These are phyloP conservation scores for Saccopteryx leptura DNA, from an alignment of 2,113 vertebrate species.

Conservation along the genomic window DNA sequence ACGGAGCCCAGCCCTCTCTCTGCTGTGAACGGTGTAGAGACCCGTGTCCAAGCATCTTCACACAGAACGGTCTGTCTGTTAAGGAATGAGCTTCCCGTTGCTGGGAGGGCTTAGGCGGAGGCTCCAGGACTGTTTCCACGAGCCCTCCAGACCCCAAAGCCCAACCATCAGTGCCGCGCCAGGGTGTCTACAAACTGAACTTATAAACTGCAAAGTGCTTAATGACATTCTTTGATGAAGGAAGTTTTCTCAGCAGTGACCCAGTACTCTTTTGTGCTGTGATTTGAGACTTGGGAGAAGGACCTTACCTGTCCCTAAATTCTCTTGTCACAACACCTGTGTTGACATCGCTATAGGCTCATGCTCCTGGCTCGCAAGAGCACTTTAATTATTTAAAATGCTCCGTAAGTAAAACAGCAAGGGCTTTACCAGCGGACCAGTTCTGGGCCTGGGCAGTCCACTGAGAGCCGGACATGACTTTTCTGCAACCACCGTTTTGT, in stretches of 20 bases:
- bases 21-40: not conserved
- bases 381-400: accelerated
- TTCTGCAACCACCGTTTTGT: not conserved
- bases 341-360: accelerated
- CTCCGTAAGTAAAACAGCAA: not conserved
- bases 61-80: not conserved
- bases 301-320: not conserved
- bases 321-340: not conserved
- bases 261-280: not conserved
- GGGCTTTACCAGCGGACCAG: too few species aligned
- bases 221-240: not conserved
- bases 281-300: not conserved
- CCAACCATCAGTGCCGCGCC: accelerated
- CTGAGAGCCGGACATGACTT: not conserved
- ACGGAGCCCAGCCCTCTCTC: accelerated
- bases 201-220: not conserved
- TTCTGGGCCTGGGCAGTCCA: not conserved
- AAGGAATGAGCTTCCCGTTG: not conserved
- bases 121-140: not conserved
- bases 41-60: not conserved
- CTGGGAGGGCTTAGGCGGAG: not conserved
- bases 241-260: not conserved
- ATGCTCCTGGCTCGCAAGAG: not conserved
- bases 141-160: too few species aligned
- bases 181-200: not conserved